Evolutionary conservation across 2,888 invertebrate species (phyloP).

Genomic region (Ganaspis brasiliensis): DNA sequence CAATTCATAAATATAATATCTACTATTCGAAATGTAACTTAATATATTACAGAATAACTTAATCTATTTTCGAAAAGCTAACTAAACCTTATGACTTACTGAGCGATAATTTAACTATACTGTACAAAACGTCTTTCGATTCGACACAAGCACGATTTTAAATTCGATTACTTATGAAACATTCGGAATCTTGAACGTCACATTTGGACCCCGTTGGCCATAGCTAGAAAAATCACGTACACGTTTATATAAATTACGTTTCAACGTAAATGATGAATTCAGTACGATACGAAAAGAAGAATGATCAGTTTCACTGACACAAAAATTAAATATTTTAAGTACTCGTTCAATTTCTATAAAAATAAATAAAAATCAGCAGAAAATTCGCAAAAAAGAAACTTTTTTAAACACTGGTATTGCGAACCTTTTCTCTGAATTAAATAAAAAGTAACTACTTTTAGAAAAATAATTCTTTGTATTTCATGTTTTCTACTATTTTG

Average conservation of each 20-base stretch:
- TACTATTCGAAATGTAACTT: slow-evolving; percentile 62
- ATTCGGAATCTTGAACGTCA: slow-evolving; percentile 63
- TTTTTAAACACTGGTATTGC: slow-evolving; percentile 38
- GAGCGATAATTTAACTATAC: slow-evolving; percentile 74
- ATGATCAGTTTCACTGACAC: slow-evolving; percentile 27
- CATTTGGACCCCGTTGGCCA: slow-evolving; percentile 54
- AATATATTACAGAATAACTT: slow-evolving; percentile 61
- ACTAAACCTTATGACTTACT: slow-evolving; percentile 71
- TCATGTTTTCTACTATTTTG: background rate
- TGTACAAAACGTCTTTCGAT: slow-evolving; percentile 72
- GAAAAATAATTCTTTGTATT: background rate
- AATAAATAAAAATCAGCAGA: slow-evolving; percentile 20
- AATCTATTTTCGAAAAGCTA: slow-evolving; percentile 69
- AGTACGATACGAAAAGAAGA: slow-evolving; percentile 33
- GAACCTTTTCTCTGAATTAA: slow-evolving; percentile 24
- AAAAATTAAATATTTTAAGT: slow-evolving; percentile 10
- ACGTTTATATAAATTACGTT: slow-evolving; percentile 23
- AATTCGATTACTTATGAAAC: slow-evolving; percentile 56
- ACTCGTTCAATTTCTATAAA: slow-evolving; percentile 6
- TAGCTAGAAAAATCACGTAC: slow-evolving; percentile 27
- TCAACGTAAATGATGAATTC: slow-evolving; percentile 24
- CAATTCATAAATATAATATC: slow-evolving; percentile 47
- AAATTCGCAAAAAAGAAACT: slow-evolving; percentile 31
- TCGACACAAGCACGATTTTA: slow-evolving; percentile 60
- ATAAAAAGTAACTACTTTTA: background rate